Conservation (phyloP, 2,797 vertebrate species). For the Choloepus didactylus region DNA sequence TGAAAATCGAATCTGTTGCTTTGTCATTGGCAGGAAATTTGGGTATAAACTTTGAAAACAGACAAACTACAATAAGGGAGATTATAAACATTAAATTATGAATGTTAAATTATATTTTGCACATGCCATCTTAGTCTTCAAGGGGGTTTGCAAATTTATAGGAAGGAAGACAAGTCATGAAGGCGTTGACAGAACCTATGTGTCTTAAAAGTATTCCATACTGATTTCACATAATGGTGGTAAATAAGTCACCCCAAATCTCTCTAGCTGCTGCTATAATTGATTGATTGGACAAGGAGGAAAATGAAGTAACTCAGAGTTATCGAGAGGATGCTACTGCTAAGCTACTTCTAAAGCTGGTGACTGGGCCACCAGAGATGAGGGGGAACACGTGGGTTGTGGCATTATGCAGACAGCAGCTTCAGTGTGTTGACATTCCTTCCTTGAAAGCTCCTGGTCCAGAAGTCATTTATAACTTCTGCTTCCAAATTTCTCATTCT, state of each 20-base stretch:
- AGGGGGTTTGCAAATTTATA: not conserved
- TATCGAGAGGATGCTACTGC: conserved; percentile 18
- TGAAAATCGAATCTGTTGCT: not conserved
- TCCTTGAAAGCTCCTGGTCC: not conserved
- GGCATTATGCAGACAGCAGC: not conserved
- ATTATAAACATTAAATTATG: not conserved
- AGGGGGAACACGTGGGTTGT: too few species aligned
- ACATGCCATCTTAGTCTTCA: not conserved
- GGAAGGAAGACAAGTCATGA: not conserved
- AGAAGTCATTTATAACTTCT: not conserved
- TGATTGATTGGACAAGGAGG: conserved; percentile 78
- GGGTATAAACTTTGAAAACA: conserved; percentile 12
- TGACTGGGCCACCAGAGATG: too few species aligned
- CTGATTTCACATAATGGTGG: not conserved
- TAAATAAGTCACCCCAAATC: conserved; percentile 47
- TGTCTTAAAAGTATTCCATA: conserved; percentile 44
- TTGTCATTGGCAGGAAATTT: conserved; percentile 43
- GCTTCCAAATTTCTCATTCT: not conserved
- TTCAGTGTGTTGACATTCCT: accelerated
- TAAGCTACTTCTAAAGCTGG: not conserved
- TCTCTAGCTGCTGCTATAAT: conserved; percentile 73
- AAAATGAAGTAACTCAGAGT: conserved; percentile 81
- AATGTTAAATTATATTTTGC: conserved; percentile 7
- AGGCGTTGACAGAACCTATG: not conserved
- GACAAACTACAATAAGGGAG: not conserved